Conservation (phyloP, 2,113 vertebrate genomes). For the Pomatostomus ruficeps region DNA sequence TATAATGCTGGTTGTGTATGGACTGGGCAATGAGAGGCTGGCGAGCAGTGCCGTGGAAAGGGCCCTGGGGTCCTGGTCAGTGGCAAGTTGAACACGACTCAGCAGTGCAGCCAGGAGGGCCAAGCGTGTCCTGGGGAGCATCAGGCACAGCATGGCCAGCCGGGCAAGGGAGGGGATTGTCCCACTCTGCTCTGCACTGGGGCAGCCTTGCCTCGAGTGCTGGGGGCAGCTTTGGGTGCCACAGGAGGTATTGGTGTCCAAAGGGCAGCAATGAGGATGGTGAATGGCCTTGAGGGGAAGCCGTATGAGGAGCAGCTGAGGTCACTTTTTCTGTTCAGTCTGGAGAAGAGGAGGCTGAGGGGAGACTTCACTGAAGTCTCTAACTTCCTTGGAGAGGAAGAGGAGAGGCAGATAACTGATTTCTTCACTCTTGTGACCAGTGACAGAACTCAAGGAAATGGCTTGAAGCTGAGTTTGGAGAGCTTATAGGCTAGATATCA, state of each 20-base stretch:
- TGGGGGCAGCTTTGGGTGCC: no score
- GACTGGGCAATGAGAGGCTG: background rate
- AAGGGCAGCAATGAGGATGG: rapidly evolving
- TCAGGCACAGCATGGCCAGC: no score
- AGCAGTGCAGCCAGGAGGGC: no score
- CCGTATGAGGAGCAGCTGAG: background rate
- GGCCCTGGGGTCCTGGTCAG: background rate
- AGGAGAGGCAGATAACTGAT: background rate
- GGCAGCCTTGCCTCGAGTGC: no score
- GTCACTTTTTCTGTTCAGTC: background rate
- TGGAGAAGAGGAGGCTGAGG: background rate
- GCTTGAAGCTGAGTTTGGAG: background rate
- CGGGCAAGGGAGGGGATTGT: no score
- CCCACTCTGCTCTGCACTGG: no score
- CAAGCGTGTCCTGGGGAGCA: no score
- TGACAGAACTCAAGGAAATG: background rate
- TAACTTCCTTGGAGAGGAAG: background rate
- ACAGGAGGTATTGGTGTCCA: no score
- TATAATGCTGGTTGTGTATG: rapidly evolving
- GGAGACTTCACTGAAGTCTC: rapidly evolving
- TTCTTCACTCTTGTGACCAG: background rate
- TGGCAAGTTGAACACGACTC: background rate
- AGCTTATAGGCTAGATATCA: background rate
- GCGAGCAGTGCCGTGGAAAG: background rate
- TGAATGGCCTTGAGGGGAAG: background rate